Conservation (phyloP, 2,888 invertebrate genomes). For the Drosophila koepferae region DNA sequence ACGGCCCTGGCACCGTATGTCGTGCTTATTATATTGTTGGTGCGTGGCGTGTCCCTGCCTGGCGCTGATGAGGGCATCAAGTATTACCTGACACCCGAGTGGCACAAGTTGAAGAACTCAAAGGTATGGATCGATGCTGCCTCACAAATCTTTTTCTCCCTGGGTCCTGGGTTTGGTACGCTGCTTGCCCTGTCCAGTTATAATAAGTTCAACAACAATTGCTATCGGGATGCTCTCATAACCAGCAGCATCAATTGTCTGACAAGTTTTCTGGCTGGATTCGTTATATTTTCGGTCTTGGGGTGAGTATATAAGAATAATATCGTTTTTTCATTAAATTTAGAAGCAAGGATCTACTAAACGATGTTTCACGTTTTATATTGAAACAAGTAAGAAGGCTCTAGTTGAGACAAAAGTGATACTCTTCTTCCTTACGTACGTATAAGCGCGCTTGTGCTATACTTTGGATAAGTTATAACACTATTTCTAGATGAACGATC, state of each 20-base stretch:
- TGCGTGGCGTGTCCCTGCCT: constrained; percentile 93
- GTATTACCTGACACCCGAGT: constrained; percentile 95
- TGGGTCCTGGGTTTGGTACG: constrained; percentile 97
- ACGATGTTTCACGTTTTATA: no score
- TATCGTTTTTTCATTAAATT: background rate
- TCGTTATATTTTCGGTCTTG: constrained; percentile 96
- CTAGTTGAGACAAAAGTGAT: no score
- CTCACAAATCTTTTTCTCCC: constrained; percentile 96
- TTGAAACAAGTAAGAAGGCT: no score
- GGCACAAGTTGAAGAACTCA: constrained; percentile 92
- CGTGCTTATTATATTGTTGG: constrained; percentile 93
- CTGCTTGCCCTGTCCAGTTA: constrained; percentile 95
- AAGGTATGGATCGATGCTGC: constrained; percentile 97
- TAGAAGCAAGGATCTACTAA: background rate
- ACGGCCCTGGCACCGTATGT: constrained; percentile 97
- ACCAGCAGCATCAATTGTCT: constrained; percentile 96
- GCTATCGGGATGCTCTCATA: constrained; percentile 94
- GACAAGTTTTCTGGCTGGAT: constrained; percentile 96
- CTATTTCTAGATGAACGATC: no score
- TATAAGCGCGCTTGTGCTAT: no score
- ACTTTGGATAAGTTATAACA: no score
- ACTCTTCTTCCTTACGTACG: no score
- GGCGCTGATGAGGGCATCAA: constrained; percentile 94
- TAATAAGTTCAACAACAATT: constrained; percentile 97
- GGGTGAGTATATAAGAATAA: constrained; percentile 86